Conservation (phyloP, 35 echinoderm and acorn worm species). For the Heliocidaris tuberculata region DNA sequence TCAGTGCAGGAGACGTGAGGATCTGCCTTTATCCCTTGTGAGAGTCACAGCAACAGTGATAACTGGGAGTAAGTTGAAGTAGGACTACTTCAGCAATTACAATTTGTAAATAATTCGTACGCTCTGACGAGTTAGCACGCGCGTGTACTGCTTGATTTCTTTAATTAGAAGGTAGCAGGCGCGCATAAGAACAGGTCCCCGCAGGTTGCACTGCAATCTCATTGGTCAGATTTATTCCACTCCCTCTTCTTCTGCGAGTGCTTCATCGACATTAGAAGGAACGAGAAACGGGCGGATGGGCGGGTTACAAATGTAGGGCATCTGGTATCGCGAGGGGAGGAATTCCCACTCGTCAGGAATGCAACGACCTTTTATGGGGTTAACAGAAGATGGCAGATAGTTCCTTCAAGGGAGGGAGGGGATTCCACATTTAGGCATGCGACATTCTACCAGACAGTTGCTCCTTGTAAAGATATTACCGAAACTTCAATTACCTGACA, state of each 20-base stretch:
- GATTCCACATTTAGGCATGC: background rate
- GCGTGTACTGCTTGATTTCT: background rate
- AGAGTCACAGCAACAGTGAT: constrained; percentile 7
- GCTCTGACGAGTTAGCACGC: background rate
- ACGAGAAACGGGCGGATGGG: background rate
- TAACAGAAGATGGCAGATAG: constrained; percentile 28
- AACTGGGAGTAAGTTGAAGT: background rate
- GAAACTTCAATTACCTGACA: background rate
- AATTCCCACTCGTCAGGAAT: constrained; percentile 20
- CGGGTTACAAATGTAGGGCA: background rate
- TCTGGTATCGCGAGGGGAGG: constrained; percentile 1
- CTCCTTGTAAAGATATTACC: background rate
- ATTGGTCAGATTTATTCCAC: background rate
- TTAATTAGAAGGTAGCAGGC: constrained; percentile 20
- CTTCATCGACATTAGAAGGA: background rate
- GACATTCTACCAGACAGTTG: background rate
- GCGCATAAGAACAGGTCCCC: background rate
- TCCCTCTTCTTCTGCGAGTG: background rate
- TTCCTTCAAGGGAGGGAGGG: background rate
- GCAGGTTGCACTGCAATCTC: background rate
- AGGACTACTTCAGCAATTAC: background rate
- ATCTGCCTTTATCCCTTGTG: background rate
- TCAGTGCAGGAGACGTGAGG: background rate
- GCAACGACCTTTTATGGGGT: constrained; percentile 41
- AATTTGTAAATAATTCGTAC: constrained; percentile 14